Conservation (phyloP, 2,888 invertebrate genomes). For the Ichneumoninae sp. region DNA sequence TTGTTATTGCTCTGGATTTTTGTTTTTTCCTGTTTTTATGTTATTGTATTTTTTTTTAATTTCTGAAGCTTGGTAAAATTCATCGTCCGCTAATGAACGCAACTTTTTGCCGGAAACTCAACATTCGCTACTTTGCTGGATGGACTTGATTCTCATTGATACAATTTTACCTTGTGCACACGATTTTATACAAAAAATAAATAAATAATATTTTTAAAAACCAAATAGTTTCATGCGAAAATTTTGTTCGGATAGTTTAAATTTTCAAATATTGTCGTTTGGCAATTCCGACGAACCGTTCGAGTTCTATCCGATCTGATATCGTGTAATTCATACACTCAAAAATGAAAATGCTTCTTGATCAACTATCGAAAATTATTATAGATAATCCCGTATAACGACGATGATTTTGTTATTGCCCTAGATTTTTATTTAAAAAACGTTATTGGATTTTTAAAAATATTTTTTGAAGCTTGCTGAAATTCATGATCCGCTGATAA, state of each 20-base stretch:
- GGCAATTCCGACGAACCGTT: not conserved
- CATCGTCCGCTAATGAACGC: not conserved
- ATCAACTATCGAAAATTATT: constrained; percentile 10
- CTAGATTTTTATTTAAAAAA: not conserved
- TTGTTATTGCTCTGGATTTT: not conserved
- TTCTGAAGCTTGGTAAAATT: not conserved
- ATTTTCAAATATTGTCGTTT: not conserved
- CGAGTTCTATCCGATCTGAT: not conserved
- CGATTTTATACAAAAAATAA: not conserved
- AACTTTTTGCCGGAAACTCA: not conserved
- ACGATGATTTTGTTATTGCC: too few species aligned
- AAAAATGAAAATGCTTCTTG: not conserved
- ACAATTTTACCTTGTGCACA: not conserved
- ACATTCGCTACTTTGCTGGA: not conserved
- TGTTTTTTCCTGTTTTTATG: not conserved
- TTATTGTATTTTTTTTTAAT: not conserved
- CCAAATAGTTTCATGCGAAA: not conserved
- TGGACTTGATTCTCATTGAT: not conserved
- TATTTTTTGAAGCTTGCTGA: too few species aligned
- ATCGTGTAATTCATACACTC: not conserved
- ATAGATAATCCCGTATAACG: too few species aligned
- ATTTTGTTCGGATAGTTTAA: not conserved
- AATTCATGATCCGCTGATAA: not conserved
- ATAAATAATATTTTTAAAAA: not conserved
- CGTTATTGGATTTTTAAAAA: not conserved